These are phyloP conservation scores for Araneus ventricosus DNA, from an alignment of 1,140 invertebrate species.

Conservation along the genomic window DNA sequence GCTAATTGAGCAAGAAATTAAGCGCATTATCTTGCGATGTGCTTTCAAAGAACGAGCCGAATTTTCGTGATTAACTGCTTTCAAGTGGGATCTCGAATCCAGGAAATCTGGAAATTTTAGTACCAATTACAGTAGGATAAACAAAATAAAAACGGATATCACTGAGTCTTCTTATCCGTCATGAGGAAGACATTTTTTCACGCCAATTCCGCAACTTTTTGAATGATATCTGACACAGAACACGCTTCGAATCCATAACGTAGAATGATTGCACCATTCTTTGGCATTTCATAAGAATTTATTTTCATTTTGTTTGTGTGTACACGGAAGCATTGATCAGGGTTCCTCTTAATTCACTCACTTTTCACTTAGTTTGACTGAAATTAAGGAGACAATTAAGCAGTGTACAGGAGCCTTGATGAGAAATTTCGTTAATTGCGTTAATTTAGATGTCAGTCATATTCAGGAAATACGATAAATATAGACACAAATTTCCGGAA, in stretches of 20 bases:
- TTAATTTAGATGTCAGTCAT: slow-evolving; percentile 23
- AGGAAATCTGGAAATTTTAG: no score
- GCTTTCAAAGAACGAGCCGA: no score
- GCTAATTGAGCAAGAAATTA: no score
- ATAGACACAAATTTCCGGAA: slow-evolving; percentile 6
- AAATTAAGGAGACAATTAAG: slow-evolving; percentile 31
- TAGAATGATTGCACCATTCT: slow-evolving; percentile 35
- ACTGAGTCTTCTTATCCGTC: not conserved
- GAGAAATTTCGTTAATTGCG: slow-evolving; percentile 2
- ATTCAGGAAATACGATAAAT: slow-evolving; percentile 37
- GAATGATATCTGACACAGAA: slow-evolving; percentile 22
- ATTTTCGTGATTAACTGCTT: no score
- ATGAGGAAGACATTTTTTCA: not conserved
- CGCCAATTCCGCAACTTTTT: not conserved
- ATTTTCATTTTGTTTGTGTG: slow-evolving; percentile 43
- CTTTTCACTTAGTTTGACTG: slow-evolving; percentile 34
- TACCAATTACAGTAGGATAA: no score
- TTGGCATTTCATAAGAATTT: slow-evolving; percentile 16
- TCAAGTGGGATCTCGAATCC: no score
- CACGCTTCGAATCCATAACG: slow-evolving; percentile 46
- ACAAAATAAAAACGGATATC: not conserved
- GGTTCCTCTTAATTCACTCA: slow-evolving; percentile 42
- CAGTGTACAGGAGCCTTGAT: slow-evolving; percentile 17
- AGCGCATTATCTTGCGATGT: no score
- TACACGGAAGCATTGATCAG: slow-evolving; percentile 31